Evolutionary conservation across 2,113 vertebrate genomes (phyloP), one percentile per base, ranked within the genome.

Genomic region (Casuarius casuarius): DNA sequence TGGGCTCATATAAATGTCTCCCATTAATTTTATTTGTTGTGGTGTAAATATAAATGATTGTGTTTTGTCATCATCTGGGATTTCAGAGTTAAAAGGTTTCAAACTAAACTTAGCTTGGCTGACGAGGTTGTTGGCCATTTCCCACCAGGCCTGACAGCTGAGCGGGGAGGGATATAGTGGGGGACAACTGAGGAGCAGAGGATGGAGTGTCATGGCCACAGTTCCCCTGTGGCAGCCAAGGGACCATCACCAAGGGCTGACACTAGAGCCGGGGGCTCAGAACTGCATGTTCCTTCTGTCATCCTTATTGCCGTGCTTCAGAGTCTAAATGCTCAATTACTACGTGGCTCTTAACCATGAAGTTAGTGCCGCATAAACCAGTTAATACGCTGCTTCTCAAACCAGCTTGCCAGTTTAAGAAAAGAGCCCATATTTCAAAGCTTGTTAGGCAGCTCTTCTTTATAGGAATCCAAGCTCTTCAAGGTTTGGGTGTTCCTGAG

Each of bases 401-500:
- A 79, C 73, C 78, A 77, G n/a, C 86, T 89, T 92, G 77, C 93
- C 58, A 73, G 66, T 54, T 84, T 35, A 73, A 86, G 93, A 90
- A 89, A 96, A 96, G 79, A 92, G 16, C 51, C 33, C 4, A 0
- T 35, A 17, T 84, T 87, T 75, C 70, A 90, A 62, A 74, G 76
- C 84, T 74, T 70, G 59, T 58, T 58, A 76, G 67, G 63, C 78
- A 90, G 67, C 68, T 54, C 4, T 28, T 42, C 59, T 80, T 83
- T 40, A 6, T 52, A 66, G 40, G 17, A 86, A 78, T 61, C 51
- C 48, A 28, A 7, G 51, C 62, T 78, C 66, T 81, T n/a, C 44
- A 0, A 0, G 15, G 13, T 23, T 28, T 76, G 58, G 40, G 23
- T 77, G 78, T 83, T 89, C 59, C 44, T 1, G 22, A 46, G 74